Base-by-base conservation (phyloP, 1,140 invertebrate species). In the Sminthurides bifidus region DNA sequence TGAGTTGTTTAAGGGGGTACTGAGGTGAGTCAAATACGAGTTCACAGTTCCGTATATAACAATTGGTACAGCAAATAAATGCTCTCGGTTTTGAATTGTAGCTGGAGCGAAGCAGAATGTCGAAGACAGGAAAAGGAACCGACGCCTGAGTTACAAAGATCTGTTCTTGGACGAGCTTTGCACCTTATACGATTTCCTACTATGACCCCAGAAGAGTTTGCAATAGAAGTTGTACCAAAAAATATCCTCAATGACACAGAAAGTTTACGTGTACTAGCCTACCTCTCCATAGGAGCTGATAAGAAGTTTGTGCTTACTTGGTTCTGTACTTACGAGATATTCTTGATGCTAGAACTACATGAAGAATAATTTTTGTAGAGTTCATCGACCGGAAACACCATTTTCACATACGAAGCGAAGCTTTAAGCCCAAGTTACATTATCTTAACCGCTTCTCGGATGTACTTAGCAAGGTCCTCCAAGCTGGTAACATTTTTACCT, bases 141-240 rank as follows among this genome's bases (percentile, higher is more conserved):
- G 0, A 82, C 76, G 15, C 76, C 81, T 0, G 78, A 79, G 54
- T 85, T 88, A 70, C 80, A 85, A 66, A 70, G 86, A 56, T 68
- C 72, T 48, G 80, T 87, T 1, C 71, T 92, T 0, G 83, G 82
- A 0, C 66, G 75, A 46, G 81, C 84, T 15, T 74, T 91, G 40
- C 76, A 78, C 35, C 74, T 87, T 1, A 81, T 92, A 56, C 73
- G 89, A 30, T 92, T 90, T 70, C 87, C 87, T 3, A 71, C 91
- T 3, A 92, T 92, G 87, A 84, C 81, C 1, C 80, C 87, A 3
- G 85, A 91, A 69, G 88, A 92, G 70, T 92, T 92, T 73, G 86
- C 87, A 1, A 76, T 79, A 65, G 83, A 83, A 6, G 80, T 85
- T 12, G 87, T 85, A 6, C 82, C 83, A 66, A 82, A 79, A 64